A percentile compares a stretch with the other conserved stretches of the same genome.
These are phyloP conservation scores for Ips typographus DNA, from an alignment of 1,140 invertebrate species.

Conservation along the genomic window DNA sequence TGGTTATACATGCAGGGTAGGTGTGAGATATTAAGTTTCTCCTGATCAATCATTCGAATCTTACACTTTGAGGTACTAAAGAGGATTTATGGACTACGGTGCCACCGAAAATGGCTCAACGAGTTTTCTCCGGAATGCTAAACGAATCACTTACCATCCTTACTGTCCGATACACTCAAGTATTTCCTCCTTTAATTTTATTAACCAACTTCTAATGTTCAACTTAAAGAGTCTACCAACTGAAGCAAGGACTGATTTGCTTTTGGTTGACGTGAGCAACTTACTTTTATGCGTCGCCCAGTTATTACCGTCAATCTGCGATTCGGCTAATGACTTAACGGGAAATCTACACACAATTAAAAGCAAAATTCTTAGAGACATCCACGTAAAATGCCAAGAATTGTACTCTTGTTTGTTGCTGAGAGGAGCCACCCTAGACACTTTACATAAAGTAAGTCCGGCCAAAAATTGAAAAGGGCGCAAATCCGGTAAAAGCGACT, in stretches of 20 bases:
- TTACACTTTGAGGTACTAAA: conserved; percentile 59
- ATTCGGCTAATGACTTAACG: conserved; percentile 62
- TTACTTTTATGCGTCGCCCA: conserved; percentile 70
- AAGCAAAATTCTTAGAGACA: conserved; percentile 67
- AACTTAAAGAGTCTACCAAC: conserved; percentile 61
- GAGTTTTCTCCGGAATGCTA: conserved; percentile 76
- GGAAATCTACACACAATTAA: conserved; percentile 57
- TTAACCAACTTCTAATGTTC: not conserved
- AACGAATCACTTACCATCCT: conserved; percentile 78
- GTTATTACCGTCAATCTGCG: conserved; percentile 65
- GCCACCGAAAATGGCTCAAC: conserved; percentile 77
- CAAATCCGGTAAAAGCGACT: too few species aligned
- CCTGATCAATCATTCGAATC: too few species aligned
- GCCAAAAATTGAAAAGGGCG: too few species aligned
- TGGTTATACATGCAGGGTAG: conserved; percentile 81
- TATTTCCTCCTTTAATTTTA: conserved; percentile 40
- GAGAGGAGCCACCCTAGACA: conserved; percentile 68
- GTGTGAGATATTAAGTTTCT: not conserved
- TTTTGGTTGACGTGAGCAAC: conserved; percentile 73
- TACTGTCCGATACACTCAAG: conserved; percentile 71
- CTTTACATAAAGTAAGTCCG: conserved; percentile 67
- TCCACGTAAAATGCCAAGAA: conserved; percentile 78
- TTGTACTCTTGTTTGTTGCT: conserved; percentile 69
- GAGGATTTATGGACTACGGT: conserved; percentile 78
- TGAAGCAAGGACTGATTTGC: conserved; percentile 59